A percentile compares a stretch with the other conserved stretches of the same genome.
These are phyloP conservation scores for Drosophila leontia DNA, from an alignment of 1,140 invertebrate species.

Conservation along the genomic window DNA sequence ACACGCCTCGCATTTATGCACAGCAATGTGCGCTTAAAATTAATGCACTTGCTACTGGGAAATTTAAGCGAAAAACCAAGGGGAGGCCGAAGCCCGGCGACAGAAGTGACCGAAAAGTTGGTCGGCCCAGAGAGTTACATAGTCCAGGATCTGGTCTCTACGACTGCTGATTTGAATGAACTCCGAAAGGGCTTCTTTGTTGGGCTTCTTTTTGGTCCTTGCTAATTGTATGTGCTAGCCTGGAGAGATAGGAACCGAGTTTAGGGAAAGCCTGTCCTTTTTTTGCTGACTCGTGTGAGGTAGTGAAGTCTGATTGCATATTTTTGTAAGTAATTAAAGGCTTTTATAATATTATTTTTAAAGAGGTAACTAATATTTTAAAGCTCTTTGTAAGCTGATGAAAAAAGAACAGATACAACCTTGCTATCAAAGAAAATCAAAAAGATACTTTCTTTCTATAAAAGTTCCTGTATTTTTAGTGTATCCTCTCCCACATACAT, in stretches of 20 bases:
- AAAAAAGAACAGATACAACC: not conserved
- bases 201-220: constrained; percentile 37
- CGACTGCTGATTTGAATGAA: constrained; percentile 39
- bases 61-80: constrained; percentile 16
- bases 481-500: not conserved
- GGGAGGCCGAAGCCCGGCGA: constrained; percentile 20
- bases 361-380: not conserved
- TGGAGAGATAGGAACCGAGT: not conserved
- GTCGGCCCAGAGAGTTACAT: constrained; percentile 10
- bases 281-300: constrained; percentile 26
- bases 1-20: constrained; percentile 79
- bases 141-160: constrained; percentile 21
- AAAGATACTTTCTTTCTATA: not conserved
- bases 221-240: constrained; percentile 67
- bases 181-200: constrained; percentile 15
- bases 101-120: constrained; percentile 74
- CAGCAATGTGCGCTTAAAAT: constrained; percentile 81
- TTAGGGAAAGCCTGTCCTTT: not conserved
- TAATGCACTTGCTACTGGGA: constrained; percentile 68
- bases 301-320: constrained; percentile 22
- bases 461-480: not conserved
- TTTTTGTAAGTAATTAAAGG: not conserved
- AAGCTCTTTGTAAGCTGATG: not conserved
- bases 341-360: not conserved
- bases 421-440: no score